These are phyloP conservation scores for Euthynnus affinis DNA, from an alignment of 2,797 vertebrate genomes.

Conservation along the genomic window DNA sequence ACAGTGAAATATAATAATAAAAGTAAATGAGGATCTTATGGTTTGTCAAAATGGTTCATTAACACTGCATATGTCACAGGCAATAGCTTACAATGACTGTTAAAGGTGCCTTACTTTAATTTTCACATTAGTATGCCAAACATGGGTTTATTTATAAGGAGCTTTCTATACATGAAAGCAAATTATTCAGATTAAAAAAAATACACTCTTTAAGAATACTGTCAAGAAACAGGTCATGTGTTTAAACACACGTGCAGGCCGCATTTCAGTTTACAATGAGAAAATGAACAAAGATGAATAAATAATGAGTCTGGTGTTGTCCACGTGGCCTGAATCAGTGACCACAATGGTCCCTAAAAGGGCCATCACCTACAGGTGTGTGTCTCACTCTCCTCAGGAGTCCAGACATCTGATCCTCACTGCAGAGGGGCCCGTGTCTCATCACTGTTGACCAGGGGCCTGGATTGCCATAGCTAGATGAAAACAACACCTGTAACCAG, in stretches of 20 bases:
- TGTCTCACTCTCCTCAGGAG: conserved; percentile 55
- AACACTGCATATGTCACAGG: conserved; percentile 7
- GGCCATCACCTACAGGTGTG: conserved; percentile 62
- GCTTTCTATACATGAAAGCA: conserved; percentile 22
- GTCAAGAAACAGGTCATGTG: conserved; percentile 17
- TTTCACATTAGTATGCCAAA: conserved; percentile 6
- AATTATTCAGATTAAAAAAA: conserved; percentile 18
- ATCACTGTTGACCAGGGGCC: conserved; percentile 57
- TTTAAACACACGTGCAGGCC: conserved; percentile 9
- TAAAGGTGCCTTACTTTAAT: conserved; percentile 15
- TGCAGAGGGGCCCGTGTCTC: conserved; percentile 49
- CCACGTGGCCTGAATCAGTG: conserved; percentile 58
- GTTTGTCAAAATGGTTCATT: background rate
- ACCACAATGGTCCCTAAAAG: conserved; percentile 63
- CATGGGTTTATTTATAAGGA: conserved; percentile 26
- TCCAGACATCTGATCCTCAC: conserved; percentile 79
- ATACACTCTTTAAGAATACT: conserved; percentile 23
- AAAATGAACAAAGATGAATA: conserved; percentile 67
- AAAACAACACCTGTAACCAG: conserved; percentile 85
- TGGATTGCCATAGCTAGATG: conserved; percentile 70
- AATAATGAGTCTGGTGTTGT: conserved; percentile 60
- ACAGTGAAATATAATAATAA: background rate
- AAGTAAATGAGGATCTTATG: background rate
- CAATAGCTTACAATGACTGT: conserved; percentile 21
- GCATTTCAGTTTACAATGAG: conserved; percentile 37